Conservation (phyloP, 1,140 invertebrate species). For the Dendrolimus punctatus region DNA sequence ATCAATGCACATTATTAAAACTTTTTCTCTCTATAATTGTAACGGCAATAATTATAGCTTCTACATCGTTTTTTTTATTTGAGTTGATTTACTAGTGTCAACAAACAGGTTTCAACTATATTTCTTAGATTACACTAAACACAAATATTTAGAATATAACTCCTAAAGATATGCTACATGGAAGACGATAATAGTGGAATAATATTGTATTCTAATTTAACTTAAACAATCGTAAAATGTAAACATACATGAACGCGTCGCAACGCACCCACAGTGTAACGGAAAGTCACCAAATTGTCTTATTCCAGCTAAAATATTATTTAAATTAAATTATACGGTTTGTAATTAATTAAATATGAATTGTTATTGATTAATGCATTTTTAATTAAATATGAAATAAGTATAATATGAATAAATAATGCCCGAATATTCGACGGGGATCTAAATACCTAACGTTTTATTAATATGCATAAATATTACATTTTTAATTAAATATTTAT, state of each 20-base stretch:
- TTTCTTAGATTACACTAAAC: too few species aligned
- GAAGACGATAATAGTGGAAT: conserved; percentile 51
- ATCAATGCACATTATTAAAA: too few species aligned
- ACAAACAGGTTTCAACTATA: too few species aligned
- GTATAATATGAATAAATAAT: not conserved
- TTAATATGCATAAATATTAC: conserved; percentile 3
- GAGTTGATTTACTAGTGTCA: too few species aligned
- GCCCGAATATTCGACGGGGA: too few species aligned
- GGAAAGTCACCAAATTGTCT: conserved; percentile 36
- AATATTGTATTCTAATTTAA: conserved; percentile 21
- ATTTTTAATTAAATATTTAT: conserved; percentile 6
- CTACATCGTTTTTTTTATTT: too few species aligned
- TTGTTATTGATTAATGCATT: conserved; percentile 7
- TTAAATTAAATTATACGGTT: conserved; percentile 18
- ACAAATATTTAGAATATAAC: not conserved
- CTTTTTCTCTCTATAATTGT: too few species aligned
- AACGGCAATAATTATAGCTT: too few species aligned
- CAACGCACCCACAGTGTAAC: conserved; percentile 42
- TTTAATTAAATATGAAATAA: conserved; percentile 11
- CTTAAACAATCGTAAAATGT: conserved; percentile 38
- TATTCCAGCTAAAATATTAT: conserved; percentile 19
- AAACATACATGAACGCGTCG: conserved; percentile 66
- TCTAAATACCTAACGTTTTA: too few species aligned
- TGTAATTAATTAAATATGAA: conserved; percentile 4
- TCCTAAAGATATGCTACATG: conserved; percentile 26